Conservation (phyloP, 1,140 invertebrate species). For the Elymnias hypermnestra region DNA sequence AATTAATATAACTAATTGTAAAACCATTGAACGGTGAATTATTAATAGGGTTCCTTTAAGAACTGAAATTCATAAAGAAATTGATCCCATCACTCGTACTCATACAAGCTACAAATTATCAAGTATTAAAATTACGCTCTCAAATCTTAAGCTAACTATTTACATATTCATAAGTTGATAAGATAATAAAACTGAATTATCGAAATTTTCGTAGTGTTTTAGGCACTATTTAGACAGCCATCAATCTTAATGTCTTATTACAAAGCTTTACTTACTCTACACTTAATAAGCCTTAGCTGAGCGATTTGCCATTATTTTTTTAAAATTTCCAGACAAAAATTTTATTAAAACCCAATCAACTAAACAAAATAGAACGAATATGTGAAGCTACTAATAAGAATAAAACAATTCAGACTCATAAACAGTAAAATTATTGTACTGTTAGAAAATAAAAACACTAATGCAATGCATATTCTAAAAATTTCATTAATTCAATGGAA, state of each 20-base stretch:
- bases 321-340: too few relatives aligned
- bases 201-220: conserved; percentile 74
- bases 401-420: too few relatives aligned
- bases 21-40: conserved; percentile 10
- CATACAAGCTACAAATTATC: conserved; percentile 52
- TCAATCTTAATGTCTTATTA: conserved; percentile 71
- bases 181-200: conserved; percentile 69
- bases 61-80: conserved; percentile 39
- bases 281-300: too few relatives aligned
- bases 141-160: conserved; percentile 49
- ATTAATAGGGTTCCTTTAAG: conserved; percentile 17
- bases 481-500: too few relatives aligned
- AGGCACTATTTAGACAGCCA: conserved; percentile 75
- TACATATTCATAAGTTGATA: conserved; percentile 59
- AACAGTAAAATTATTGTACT: too few relatives aligned
- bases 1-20: background rate
- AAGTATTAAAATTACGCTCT: conserved; percentile 45
- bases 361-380: too few relatives aligned
- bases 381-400: too few relatives aligned
- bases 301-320: too few relatives aligned
- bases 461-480: too few relatives aligned
- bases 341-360: too few relatives aligned
- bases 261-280: conserved; percentile 65
- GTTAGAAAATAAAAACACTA: too few relatives aligned
- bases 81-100: conserved; percentile 60